Evolutionary conservation across 2,113 vertebrate species (phyloP).

Genomic region (Triplophysa dalaica): DNA sequence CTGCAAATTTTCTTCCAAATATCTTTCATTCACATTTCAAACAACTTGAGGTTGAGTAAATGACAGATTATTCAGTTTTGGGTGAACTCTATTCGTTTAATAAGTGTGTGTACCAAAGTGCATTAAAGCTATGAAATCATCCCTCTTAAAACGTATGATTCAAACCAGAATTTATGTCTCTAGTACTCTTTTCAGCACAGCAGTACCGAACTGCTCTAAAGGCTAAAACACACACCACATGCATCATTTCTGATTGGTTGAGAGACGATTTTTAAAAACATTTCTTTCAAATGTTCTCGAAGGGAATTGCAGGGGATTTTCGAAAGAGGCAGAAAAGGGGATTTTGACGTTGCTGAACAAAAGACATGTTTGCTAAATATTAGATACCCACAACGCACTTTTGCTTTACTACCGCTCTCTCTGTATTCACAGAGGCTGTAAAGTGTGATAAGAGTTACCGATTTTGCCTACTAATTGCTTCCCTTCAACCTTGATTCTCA

Average conservation of each 20-base stretch:
- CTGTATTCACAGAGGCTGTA: conserved; percentile 4
- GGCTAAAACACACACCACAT: neutral
- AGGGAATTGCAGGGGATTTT: conserved; percentile 32
- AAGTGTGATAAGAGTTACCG: conserved; percentile 7
- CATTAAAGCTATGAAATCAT: too few species aligned
- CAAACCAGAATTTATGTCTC: neutral
- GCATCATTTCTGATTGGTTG: neutral
- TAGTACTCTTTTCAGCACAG: neutral
- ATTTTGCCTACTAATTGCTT: conserved; percentile 18
- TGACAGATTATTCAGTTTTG: too few species aligned
- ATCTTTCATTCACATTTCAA: too few species aligned
- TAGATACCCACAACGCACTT: conserved; percentile 10
- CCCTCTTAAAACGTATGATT: neutral
- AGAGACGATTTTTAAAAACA: neutral
- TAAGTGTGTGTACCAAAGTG: too few species aligned
- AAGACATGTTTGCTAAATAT: conserved; percentile 13
- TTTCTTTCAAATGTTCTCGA: conserved; percentile 34
- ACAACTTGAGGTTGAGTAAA: too few species aligned
- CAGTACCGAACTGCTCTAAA: neutral
- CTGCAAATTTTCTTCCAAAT: too few species aligned
- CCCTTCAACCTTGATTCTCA: neutral
- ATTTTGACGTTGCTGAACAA: conserved; percentile 26
- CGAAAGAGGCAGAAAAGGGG: conserved; percentile 27
- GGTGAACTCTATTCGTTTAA: too few species aligned
- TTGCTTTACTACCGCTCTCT: conserved; percentile 21